Conservation (phyloP, 2,888 invertebrate species). For the Platerodrilus igneus region DNA sequence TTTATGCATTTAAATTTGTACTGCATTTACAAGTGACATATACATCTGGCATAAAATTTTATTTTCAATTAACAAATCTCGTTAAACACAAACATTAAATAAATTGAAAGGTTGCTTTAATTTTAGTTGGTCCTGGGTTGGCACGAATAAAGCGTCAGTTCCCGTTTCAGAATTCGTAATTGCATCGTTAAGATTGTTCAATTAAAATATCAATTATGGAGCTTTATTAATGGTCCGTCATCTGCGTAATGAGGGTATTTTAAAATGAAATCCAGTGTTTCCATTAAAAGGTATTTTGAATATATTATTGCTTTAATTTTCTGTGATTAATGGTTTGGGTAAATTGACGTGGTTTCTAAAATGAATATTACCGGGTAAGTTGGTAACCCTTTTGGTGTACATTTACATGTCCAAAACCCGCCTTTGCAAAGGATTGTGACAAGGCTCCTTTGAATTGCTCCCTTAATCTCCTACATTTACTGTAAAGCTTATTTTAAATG, state of each 20-base stretch:
- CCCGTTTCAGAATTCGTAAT: constrained; percentile 20
- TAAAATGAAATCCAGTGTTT: constrained; percentile 28
- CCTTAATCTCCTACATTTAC: constrained; percentile 27
- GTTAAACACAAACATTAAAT: no score
- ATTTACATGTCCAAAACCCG: constrained; percentile 26
- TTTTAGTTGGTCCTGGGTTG: no score
- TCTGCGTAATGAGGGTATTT: constrained; percentile 30
- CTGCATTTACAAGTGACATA: no score
- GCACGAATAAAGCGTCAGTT: constrained; percentile 17
- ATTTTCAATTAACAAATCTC: no score
- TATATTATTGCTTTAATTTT: constrained; percentile 32
- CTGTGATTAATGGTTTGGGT: constrained; percentile 32
- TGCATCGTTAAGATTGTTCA: constrained; percentile 33
- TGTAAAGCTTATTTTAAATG: constrained; percentile 34
- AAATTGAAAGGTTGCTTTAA: no score
- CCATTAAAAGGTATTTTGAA: constrained; percentile 31
- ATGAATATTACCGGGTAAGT: constrained; percentile 31
- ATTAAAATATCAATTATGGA: constrained; percentile 36
- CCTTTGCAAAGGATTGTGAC: constrained; percentile 28
- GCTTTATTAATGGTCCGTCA: constrained; percentile 33
- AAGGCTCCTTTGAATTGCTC: constrained; percentile 29
- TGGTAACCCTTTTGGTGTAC: constrained; percentile 22
- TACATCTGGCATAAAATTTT: no score
- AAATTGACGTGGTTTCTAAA: constrained; percentile 31
- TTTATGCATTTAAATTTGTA: no score